These are phyloP conservation scores for Antheraea assamensis DNA, from an alignment of 2,888 invertebrate species.

Conservation along the genomic window DNA sequence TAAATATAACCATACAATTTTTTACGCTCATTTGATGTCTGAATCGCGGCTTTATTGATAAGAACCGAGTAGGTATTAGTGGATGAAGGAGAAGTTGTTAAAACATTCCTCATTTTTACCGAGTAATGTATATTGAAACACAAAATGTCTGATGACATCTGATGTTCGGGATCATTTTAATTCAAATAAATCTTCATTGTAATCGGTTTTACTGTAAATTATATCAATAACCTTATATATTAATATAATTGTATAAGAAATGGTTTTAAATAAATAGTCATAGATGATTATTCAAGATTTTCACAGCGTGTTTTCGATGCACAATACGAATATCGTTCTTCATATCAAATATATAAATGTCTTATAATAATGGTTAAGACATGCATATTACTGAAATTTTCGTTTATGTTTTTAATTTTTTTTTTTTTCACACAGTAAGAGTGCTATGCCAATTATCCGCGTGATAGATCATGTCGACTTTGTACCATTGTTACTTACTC, in stretches of 20 bases:
- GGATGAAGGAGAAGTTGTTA: not conserved
- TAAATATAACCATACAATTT: not conserved
- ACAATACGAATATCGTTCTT: too few species aligned
- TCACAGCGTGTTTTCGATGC: not conserved
- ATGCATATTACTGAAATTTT: too few species aligned
- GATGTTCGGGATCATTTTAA: not conserved
- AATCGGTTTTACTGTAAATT: not conserved
- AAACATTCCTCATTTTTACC: not conserved
- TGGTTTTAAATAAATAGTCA: too few species aligned
- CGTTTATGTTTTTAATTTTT: too few species aligned
- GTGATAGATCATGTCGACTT: too few species aligned
- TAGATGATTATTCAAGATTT: not conserved
- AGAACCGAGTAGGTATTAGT: not conserved
- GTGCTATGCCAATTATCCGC: too few species aligned
- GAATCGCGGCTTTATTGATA: slow-evolving; percentile 3
- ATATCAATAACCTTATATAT: too few species aligned
- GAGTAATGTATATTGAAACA: not conserved
- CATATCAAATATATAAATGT: too few species aligned
- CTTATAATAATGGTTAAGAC: too few species aligned
- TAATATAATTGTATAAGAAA: too few species aligned
- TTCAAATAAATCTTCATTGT: not conserved
- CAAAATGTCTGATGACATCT: not conserved
- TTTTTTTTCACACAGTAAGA: too few species aligned
- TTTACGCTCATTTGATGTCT: not conserved
- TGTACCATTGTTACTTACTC: too few species aligned